Base-by-base conservation (phyloP, 2,888 invertebrate species). In the Melipona bicolor region DNA sequence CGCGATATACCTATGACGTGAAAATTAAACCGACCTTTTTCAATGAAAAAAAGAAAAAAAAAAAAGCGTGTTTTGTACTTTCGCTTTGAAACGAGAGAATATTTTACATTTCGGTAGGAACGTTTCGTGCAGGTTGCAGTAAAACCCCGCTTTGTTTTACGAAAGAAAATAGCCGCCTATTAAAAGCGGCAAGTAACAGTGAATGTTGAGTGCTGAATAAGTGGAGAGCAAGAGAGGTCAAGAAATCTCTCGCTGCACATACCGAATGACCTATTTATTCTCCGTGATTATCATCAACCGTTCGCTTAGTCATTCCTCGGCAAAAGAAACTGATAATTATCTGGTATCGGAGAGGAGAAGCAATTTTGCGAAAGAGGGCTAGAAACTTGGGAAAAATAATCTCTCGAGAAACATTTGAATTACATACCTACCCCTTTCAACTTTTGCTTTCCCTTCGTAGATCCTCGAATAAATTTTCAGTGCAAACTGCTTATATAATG, bases 221-320 rank as follows among this genome's bases (percentile, higher is more conserved):
- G 77, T 73, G 69, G 62, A 50, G 54, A 49, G 19, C 17, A 56
- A 69, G 76, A 62, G 77, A 76, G 74, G 83, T 81, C 82, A 85
- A 86, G 86, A 87, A 84, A 80, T 81, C 24, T 5, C 77, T 80
- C 78, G 72, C 64, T 72, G 75, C 77, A 67, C 67, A 15, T 69
- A 24, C 54, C 74, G 83, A 73, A 84, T 71, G 85, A 88, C 88
- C 88, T 84, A 90, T 89, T 90, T 90, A 87, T 78, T 85, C 82
- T 74, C 83, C 76, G 56, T 77, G 87, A 77, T 78, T 83, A 78
- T 77, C 75, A 75, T 70, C 68, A 19, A 36, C 56, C 76, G 36
- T 77, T 84, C 67, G 70, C 62, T 81, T 78, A 71, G 76, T 24
- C 68, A 65, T 32, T 65, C 75, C 50, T 61, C 27, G 50, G 32